Evolutionary conservation across 2,888 invertebrate species (phyloP).

Genomic region (Abscondita cerata): DNA sequence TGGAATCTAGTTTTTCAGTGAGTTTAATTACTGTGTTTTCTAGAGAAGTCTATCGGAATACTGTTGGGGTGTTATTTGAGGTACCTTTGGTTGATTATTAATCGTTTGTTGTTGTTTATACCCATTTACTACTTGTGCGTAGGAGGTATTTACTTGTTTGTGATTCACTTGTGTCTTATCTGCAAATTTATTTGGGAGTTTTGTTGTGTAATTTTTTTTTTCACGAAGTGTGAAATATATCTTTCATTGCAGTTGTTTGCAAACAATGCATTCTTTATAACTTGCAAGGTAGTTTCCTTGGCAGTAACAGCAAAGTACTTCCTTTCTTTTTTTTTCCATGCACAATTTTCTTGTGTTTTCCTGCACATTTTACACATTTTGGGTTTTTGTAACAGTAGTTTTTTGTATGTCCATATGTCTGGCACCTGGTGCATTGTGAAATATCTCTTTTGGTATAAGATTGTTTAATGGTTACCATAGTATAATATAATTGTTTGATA

Average conservation of each 20-base stretch:
- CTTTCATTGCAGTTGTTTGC: background rate
- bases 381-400: background rate
- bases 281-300: background rate
- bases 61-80: constrained; percentile 3
- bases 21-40: constrained; percentile 2
- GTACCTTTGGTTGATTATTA: constrained; percentile 3
- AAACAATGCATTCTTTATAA: background rate
- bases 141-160: too few relatives aligned
- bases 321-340: constrained; percentile 6
- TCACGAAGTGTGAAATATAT: background rate
- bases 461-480: too few relatives aligned
- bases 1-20: background rate
- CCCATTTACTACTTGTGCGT: too few relatives aligned
- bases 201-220: background rate
- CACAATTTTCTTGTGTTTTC: background rate
- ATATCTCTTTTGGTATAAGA: background rate
- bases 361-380: constrained; percentile 7
- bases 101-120: background rate
- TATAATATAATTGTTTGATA: too few relatives aligned
- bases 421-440: background rate
- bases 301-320: background rate
- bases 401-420: background rate
- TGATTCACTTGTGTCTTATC: background rate
- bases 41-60: background rate
- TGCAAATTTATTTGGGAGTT: background rate